These are phyloP conservation scores for Ctenopoma multispine DNA, from an alignment of 2,797 vertebrate species.

Conservation along the genomic window DNA sequence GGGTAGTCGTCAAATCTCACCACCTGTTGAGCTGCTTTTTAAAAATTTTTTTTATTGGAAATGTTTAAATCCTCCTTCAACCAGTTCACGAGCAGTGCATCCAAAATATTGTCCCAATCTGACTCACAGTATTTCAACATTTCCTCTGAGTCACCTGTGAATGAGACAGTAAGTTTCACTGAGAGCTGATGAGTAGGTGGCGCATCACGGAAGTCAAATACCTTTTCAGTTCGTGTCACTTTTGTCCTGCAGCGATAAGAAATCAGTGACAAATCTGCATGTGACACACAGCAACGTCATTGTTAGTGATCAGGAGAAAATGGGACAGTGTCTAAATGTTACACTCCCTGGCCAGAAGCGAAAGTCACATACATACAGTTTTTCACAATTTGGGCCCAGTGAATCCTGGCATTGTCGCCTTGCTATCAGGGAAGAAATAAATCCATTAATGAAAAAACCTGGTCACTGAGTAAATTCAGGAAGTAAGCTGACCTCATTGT, in stretches of 20 bases:
- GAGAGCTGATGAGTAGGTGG: conserved; percentile 53
- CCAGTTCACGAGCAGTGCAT: background rate
- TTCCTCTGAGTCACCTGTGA: conserved; percentile 56
- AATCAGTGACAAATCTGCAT: background rate
- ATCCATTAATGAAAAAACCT: no score
- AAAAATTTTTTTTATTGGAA: background rate
- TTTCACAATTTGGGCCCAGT: no score
- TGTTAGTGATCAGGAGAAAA: background rate
- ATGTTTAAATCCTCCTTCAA: conserved; percentile 9
- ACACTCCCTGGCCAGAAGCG: no score
- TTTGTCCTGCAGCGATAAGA: conserved; percentile 3
- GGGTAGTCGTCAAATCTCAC: conserved; percentile 35
- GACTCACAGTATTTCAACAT: conserved; percentile 24
- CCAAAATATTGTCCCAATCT: conserved; percentile 1
- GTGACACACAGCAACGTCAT: background rate
- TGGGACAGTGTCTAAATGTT: background rate
- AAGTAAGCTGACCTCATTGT: no score
- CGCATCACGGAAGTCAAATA: conserved; percentile 22
- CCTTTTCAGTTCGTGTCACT: conserved; percentile 5
- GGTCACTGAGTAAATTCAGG: no score
- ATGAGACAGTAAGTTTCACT: conserved; percentile 32
- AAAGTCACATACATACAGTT: no score
- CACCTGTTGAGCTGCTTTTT: conserved; percentile 63
- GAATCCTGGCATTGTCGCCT: no score
- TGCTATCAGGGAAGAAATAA: no score